Conservation (phyloP, 1,140 invertebrate species). For the Maniola jurtina region DNA sequence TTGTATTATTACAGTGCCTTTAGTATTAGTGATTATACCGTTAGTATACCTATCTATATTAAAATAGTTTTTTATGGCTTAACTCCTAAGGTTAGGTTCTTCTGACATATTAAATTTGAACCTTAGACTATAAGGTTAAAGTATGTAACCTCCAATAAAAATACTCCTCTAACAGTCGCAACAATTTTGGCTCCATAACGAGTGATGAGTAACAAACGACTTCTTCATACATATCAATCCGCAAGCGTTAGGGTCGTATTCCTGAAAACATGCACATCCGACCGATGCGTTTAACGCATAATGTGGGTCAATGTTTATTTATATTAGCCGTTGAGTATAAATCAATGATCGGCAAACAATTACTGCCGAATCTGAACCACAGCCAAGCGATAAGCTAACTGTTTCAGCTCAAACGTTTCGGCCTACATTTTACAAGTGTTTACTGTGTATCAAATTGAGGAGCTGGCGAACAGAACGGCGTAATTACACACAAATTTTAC, state of each 20-base stretch:
- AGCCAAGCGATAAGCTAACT: constrained; percentile 51
- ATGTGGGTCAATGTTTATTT: constrained; percentile 34
- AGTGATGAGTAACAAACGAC: constrained; percentile 13
- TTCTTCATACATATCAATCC: constrained; percentile 17
- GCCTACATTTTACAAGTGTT: constrained; percentile 45
- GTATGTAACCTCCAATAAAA: not conserved
- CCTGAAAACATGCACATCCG: constrained; percentile 16
- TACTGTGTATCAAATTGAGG: constrained; percentile 19
- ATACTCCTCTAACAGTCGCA: not conserved
- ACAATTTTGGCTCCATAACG: constrained; percentile 5
- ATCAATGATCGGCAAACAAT: constrained; percentile 54
- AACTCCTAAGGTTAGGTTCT: too few species aligned
- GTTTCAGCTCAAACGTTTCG: constrained; percentile 35
- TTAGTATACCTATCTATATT: too few species aligned
- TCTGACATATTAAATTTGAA: not conserved
- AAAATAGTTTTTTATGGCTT: too few species aligned
- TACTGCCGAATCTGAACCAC: constrained; percentile 45
- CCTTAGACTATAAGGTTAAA: not conserved
- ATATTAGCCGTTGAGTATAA: constrained; percentile 42
- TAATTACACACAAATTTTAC: too few species aligned
- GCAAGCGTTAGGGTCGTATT: constrained; percentile 21
- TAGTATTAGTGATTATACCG: too few species aligned
- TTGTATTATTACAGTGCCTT: too few species aligned
- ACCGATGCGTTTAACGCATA: constrained; percentile 20
- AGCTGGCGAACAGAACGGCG: not conserved